Percentiles rank a stretch among this genome's conserved stretches.
Conservation (phyloP, 2,797 vertebrate species). For the Chanos chanos region DNA sequence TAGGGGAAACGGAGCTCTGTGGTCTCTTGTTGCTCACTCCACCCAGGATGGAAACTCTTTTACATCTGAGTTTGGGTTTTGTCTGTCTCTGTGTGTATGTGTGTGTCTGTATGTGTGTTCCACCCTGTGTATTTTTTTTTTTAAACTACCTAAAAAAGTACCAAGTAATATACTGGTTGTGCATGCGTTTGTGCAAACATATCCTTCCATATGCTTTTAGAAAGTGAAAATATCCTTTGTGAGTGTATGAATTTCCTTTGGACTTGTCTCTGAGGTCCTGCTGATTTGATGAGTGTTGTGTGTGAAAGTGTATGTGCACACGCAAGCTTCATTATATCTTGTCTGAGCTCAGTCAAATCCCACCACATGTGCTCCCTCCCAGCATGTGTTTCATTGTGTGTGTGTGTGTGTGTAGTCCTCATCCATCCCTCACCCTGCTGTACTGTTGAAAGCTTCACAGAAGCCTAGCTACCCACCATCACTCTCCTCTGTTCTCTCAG, state of each 20-base stretch:
- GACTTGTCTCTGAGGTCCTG: too few relatives aligned
- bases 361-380: too few relatives aligned
- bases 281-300: too few relatives aligned
- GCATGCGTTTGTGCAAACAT: too few relatives aligned
- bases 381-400: not conserved
- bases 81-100: not conserved
- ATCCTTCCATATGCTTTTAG: too few relatives aligned
- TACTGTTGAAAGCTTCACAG: not conserved
- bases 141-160: too few relatives aligned
- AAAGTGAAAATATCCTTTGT: too few relatives aligned
- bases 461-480: not conserved
- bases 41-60: constrained; percentile 18
- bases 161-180: too few relatives aligned
- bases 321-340: too few relatives aligned
- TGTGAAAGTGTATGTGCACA: too few relatives aligned
- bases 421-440: not conserved
- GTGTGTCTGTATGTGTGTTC: not conserved
- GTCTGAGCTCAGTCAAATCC: too few relatives aligned
- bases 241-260: too few relatives aligned
- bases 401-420: not conserved
- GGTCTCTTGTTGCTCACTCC: not conserved
- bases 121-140: not conserved
- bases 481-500: constrained; percentile 1
- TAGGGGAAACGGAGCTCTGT: constrained; percentile 12
- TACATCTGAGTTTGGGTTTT: constrained; percentile 9